phyloP scores from a whole-genome alignment of 1,140 invertebrate species.

The Pseudoatta argentina region DNA sequence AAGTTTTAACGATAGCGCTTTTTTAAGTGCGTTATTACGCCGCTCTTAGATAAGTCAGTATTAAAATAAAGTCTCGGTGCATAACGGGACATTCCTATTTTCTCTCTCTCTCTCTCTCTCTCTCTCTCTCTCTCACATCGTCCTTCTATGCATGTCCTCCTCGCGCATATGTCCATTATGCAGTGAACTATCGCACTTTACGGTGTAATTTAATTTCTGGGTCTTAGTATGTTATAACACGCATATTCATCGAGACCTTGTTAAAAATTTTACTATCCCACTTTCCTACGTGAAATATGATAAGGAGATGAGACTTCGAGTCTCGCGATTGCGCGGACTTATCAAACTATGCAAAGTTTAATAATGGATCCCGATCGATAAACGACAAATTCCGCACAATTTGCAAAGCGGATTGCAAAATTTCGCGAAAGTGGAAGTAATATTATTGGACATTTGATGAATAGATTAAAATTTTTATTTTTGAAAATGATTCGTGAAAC shows the following conservation, averaged over 20 bases:
- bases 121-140: not conserved
- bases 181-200: slow-evolving; percentile 26
- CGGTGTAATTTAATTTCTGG: slow-evolving; percentile 23
- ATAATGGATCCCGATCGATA: slow-evolving; percentile 38
- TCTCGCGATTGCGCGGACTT: slow-evolving; percentile 14
- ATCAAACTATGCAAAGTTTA: slow-evolving; percentile 13
- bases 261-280: slow-evolving; percentile 40
- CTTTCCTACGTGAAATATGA: slow-evolving; percentile 25
- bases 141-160: not conserved
- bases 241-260: slow-evolving; percentile 40
- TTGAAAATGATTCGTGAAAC: not conserved
- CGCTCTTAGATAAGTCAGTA: slow-evolving; percentile 78
- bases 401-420: not conserved
- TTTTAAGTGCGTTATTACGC: slow-evolving; percentile 77
- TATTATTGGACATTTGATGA: not conserved
- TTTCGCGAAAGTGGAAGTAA: not conserved
- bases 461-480: slow-evolving; percentile 1
- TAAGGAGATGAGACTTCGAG: slow-evolving; percentile 38
- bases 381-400: not conserved
- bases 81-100: not conserved
- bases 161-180: slow-evolving; percentile 35
- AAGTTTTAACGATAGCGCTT: slow-evolving; percentile 74
- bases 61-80: slow-evolving; percentile 73
- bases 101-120: not conserved
- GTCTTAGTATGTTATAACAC: slow-evolving; percentile 52